Conservation (phyloP, 1,140 invertebrate species). For the Nephila pilipes region DNA sequence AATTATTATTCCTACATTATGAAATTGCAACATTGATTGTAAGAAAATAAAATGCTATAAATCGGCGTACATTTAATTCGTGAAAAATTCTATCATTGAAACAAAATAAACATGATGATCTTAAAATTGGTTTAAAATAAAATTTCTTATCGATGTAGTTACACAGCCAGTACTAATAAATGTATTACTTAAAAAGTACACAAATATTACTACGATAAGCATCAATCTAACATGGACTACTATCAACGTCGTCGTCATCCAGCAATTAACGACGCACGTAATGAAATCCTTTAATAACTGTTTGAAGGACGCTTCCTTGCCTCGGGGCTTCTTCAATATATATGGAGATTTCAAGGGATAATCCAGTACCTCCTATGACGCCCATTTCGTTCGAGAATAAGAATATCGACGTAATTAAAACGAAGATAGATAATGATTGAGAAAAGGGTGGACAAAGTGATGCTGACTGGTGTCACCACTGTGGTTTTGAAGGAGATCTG, state of each 20-base stretch:
- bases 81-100: too few species aligned
- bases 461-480: background rate
- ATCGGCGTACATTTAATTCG: too few species aligned
- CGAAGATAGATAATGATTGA: background rate
- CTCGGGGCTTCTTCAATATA: constrained; percentile 19
- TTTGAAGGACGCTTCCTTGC: background rate
- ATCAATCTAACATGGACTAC: background rate
- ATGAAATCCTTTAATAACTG: constrained; percentile 32
- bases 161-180: background rate
- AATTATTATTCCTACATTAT: too few species aligned
- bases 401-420: constrained; percentile 39
- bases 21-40: too few species aligned
- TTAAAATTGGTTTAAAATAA: too few species aligned
- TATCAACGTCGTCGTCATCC: background rate
- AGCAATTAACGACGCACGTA: background rate
- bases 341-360: background rate
- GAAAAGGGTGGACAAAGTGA: background rate
- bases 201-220: background rate
- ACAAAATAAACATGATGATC: too few species aligned
- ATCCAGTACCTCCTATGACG: background rate
- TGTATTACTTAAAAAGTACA: too few species aligned
- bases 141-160: background rate
- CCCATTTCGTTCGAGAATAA: background rate
- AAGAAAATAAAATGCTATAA: too few species aligned
- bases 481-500: background rate